Base-by-base conservation (phyloP, 2,888 invertebrate species). In the Melieria crassipennis region DNA sequence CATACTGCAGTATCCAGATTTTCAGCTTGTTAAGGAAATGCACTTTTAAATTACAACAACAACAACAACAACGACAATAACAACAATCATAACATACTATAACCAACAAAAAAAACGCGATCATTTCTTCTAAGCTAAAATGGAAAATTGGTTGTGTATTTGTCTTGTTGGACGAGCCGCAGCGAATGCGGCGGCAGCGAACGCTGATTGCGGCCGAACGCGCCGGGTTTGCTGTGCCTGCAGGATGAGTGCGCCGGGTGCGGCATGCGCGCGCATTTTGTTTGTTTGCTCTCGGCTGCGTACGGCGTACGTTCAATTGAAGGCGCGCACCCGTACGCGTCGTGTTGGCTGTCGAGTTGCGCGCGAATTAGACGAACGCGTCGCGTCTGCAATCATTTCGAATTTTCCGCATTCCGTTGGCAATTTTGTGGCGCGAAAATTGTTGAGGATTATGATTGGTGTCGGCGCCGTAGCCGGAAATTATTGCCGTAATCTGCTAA, bases 381-480 rank as follows among this genome's bases (percentile, higher is more conserved):
- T 84, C 84, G 84, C 75, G 10, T 47, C 78, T 61, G 68, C 58
- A 80, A 83, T 81, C 30, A 30, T 30, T 30, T 69, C 63, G 72
- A 78, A 83, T 80, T 83, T 83, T 83, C 83, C 84, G 84, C 83
- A 83, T 84, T 83, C 83, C 75, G 10, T 47, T 78, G 61, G 68
- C 58, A 80, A 83, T 81, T 84, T 79, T 80, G 75, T 82, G 83
- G 83, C 83, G 84, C 79, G 80, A 79, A 83, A 80, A 78, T 77
- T 76, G 75, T 78, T 74, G 72, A 64, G 65, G 57, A 56, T 56
- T 56, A 65, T 65, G 65, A 65, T 65, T 65, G 55, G 64, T 65
- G 64, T 65, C 64, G 64, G 64, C 64, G 64, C n/a, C 52, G 16
- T 50, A 65, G 55, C 64, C 55, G 64, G 64, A 55, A 65, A 65